These are phyloP conservation scores for Meloidogyne hapla DNA, from an alignment of 1,140 invertebrate genomes.

Conservation along the genomic window DNA sequence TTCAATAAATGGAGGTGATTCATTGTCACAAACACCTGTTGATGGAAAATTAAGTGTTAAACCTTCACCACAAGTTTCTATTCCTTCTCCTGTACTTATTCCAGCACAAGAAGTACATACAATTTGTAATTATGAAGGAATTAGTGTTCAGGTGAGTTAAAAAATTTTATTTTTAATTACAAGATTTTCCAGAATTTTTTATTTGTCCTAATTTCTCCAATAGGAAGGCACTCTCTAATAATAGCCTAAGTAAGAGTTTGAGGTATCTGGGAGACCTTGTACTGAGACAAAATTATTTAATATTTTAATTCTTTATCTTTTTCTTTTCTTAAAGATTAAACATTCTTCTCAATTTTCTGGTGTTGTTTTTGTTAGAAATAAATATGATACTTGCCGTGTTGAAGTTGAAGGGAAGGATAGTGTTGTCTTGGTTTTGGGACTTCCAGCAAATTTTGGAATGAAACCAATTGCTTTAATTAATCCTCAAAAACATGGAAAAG, in stretches of 20 bases:
- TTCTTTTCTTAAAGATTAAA: slow-evolving; percentile 50
- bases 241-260: no score
- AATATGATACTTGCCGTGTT: slow-evolving; percentile 64
- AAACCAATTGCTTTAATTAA: slow-evolving; percentile 58
- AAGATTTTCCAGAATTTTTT: no score
- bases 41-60: slow-evolving; percentile 20
- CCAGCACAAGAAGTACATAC: slow-evolving; percentile 53
- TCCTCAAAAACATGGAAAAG: slow-evolving; percentile 33
- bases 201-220: no score
- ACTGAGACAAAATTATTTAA: background rate
- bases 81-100: slow-evolving; percentile 51
- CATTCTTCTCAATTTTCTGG: slow-evolving; percentile 58
- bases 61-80: slow-evolving; percentile 25
- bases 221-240: no score
- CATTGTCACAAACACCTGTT: background rate
- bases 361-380: slow-evolving; percentile 64
- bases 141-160: slow-evolving; percentile 51
- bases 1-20: slow-evolving; percentile 6
- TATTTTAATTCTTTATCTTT: slow-evolving; percentile 15
- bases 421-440: slow-evolving; percentile 57
- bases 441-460: slow-evolving; percentile 63
- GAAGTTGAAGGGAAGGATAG: slow-evolving; percentile 50
- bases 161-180: slow-evolving; percentile 6
- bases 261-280: no score
- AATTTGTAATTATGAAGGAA: slow-evolving; percentile 64